Conservation (phyloP, 2,797 vertebrate species). For the Hippopotamyrus pictus region DNA sequence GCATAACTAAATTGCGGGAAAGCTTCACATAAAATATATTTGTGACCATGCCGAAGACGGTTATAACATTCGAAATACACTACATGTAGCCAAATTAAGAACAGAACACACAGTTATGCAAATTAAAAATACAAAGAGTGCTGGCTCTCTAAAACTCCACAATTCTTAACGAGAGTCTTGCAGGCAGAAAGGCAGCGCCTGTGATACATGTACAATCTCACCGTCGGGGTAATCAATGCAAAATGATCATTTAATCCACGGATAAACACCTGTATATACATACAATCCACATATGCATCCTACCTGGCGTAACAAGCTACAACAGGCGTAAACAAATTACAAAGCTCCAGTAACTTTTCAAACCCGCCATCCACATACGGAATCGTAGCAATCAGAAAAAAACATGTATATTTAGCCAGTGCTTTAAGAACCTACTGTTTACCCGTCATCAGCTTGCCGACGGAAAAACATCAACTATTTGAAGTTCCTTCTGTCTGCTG, state of each 20-base stretch:
- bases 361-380: not conserved
- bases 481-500: not conserved
- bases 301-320: not conserved
- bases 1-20: not conserved
- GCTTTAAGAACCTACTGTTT: not conserved
- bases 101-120: not conserved
- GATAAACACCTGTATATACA: not conserved
- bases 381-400: not conserved
- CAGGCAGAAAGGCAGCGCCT: not conserved
- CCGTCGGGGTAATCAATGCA: not conserved
- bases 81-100: not conserved
- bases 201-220: not conserved
- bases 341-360: constrained; percentile 7
- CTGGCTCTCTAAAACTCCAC: not conserved
- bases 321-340: not conserved
- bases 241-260: not conserved
- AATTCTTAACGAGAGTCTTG: not conserved
- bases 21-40: not conserved
- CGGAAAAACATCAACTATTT: not conserved
- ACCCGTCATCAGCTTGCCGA: not conserved
- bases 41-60: not conserved
- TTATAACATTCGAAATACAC: not conserved
- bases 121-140: not conserved
- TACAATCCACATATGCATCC: not conserved
- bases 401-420: not conserved